Evolutionary conservation across 2,797 vertebrate genomes (phyloP).

Genomic region (Eulemur albifrons): DNA sequence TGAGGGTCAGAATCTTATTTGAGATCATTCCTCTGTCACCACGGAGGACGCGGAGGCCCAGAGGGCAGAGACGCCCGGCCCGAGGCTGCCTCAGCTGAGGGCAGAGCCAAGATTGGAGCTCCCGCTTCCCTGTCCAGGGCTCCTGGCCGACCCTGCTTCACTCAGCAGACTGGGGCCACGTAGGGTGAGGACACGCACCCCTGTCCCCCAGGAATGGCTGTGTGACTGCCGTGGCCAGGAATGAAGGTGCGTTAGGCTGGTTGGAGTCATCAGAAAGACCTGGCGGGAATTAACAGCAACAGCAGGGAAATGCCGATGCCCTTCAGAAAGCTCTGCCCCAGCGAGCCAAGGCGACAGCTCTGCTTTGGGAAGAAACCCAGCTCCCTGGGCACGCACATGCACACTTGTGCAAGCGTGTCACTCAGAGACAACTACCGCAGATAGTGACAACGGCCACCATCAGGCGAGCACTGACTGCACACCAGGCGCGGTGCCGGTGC

Average conservation of each 20-base stretch:
- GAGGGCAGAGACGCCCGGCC: neutral
- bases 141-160: neutral
- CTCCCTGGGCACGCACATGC: neutral
- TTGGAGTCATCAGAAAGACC: neutral
- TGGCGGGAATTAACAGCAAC: neutral
- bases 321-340: neutral
- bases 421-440: neutral
- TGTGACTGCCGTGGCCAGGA: neutral
- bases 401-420: neutral
- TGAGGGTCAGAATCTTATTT: neutral
- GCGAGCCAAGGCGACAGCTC: neutral
- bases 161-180: neutral
- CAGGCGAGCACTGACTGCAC: neutral
- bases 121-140: neutral
- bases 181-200: neutral
- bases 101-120: neutral
- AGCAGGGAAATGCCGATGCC: neutral
- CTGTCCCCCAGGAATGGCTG: neutral
- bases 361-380: neutral
- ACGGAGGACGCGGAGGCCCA: neutral
- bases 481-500: neutral
- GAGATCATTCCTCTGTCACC: neutral
- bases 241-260: neutral
- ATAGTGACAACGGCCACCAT: neutral
- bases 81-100: accelerated